Conservation (phyloP, 2,113 vertebrate genomes). For the Heloderma charlesbogerti region DNA sequence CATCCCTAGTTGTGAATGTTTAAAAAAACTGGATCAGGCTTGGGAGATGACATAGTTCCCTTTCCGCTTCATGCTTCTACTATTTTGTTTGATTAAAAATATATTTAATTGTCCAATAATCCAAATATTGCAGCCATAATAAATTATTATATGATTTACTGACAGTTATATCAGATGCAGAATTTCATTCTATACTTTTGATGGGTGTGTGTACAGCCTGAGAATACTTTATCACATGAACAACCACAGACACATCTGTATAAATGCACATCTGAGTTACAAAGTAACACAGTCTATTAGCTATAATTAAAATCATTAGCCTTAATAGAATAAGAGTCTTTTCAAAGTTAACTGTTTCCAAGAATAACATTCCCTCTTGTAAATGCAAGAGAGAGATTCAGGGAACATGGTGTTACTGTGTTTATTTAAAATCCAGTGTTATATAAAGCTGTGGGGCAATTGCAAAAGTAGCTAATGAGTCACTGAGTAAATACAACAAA, state of each 20-base stretch:
- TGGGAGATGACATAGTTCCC: not conserved
- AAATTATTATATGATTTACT: not conserved
- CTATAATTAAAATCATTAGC: constrained; percentile 3
- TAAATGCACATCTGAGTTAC: not conserved
- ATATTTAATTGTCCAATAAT: not conserved
- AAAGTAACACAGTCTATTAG: not conserved
- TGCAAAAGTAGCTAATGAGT: not conserved
- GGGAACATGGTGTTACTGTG: not conserved
- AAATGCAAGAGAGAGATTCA: not conserved
- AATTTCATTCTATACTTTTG: not conserved
- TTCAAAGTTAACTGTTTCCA: not conserved
- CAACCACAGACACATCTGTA: not conserved
- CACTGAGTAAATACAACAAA: not conserved
- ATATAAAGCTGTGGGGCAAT: not conserved
- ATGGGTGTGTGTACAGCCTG: not conserved
- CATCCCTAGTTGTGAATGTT: not conserved
- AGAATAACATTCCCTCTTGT: not conserved
- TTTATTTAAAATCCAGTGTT: not conserved
- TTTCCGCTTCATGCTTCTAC: not conserved
- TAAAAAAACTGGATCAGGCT: not conserved
- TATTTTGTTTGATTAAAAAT: not conserved
- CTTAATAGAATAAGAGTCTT: not conserved
- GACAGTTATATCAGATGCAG: not conserved
- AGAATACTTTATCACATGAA: not conserved
- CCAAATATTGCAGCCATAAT: not conserved